Conservation (phyloP, 2,113 vertebrate species). For the Leucosticte australis region DNA sequence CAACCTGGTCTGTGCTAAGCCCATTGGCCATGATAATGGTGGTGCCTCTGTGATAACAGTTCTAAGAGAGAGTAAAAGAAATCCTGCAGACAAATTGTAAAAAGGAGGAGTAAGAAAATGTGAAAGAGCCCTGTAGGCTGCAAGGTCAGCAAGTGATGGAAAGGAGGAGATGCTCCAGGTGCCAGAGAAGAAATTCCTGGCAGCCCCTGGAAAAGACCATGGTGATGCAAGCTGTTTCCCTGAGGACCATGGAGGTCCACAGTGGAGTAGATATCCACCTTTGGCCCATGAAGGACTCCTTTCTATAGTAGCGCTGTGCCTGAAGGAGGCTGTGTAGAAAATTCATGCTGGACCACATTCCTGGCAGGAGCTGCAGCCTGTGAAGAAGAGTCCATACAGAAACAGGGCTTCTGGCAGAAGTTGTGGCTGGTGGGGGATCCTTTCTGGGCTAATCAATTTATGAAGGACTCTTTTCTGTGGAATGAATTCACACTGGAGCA, state of each 20-base stretch:
- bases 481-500: not conserved
- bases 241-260: not conserved
- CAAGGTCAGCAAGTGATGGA: no score
- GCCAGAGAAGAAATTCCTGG: not conserved
- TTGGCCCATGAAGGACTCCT: no score
- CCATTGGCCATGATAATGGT: not conserved
- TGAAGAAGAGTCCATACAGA: not conserved
- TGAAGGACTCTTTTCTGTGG: not conserved
- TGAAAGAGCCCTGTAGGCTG: not conserved
- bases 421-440: not conserved
- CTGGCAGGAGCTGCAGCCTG: not conserved
- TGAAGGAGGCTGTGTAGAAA: not conserved
- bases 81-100: accelerated
- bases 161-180: not conserved
- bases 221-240: not conserved
- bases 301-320: not conserved
- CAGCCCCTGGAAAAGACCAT: not conserved
- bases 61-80: not conserved
- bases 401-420: not conserved
- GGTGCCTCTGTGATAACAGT: not conserved
- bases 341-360: not conserved
- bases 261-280: not conserved
- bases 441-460: not conserved
- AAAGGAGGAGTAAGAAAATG: not conserved
- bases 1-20: not conserved